Evolutionary conservation across 2,113 vertebrate genomes (phyloP), one percentile per base, ranked within the genome.

Genomic region (Oryzias melastigma): DNA sequence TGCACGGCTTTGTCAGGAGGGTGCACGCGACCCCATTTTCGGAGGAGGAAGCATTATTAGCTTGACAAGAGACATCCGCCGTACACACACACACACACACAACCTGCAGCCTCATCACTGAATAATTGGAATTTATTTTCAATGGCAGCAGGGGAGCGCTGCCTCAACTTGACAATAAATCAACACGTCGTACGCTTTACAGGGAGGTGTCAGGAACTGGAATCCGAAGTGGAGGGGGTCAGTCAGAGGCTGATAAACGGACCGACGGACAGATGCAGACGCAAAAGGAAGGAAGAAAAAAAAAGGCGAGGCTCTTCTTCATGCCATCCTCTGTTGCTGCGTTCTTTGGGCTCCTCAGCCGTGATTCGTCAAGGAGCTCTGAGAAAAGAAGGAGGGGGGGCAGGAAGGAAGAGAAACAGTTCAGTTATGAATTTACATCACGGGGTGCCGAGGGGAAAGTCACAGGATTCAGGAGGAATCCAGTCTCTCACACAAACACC

Each of bases 41-140:
- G 67, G 70, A 53, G 48, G 78, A 58, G 76, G 71, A 80, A 77
- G 76, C 61, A 52, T 81, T 81, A 87, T 85, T 85, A 84, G 77
- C 59, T 40, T 75, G 72, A 81, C 78, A 68, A 80, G 73, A 79
- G 63, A 71, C 65, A 62, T 55, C 49, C 59, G 14, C 75, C 65
- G 48, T 55, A 41, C 53, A 54, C 17, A 47, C 52, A 72, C n/a
- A 75, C 71, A 78, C 29, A 75, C 57, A 75, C 69, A 73, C 75
- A 70, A 81, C 56, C 68, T 73, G 62, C 73, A 68, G 78, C 75
- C 57, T 87, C 84, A 81, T 87, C 78, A 77, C 55, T 40, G 54
- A 81, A 86, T 83, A 73, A 84, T 77, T 72, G 68, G 80, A 79
- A 86, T 89, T 87, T 89, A 87, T 87, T 86, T 35, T 84, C 72